These are phyloP conservation scores for Drosophila sp. DNA, from an alignment of 1,140 invertebrate genomes.

Conservation along the genomic window DNA sequence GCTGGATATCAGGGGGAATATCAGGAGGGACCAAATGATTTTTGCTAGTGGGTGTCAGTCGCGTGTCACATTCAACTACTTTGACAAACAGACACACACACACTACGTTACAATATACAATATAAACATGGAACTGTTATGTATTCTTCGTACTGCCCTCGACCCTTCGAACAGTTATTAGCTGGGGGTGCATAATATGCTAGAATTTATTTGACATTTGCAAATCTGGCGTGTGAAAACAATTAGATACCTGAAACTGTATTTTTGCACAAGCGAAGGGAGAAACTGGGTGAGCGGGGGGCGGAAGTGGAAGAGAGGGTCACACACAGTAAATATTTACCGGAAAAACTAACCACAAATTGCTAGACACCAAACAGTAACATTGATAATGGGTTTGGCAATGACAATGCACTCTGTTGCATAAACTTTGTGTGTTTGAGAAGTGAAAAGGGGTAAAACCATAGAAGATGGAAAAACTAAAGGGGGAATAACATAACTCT, in stretches of 20 bases:
- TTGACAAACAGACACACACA: constrained; percentile 3
- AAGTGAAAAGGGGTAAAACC: neutral
- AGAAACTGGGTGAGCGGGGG: neutral
- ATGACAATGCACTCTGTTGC: constrained; percentile 46
- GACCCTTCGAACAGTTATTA: neutral
- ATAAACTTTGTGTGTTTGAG: constrained; percentile 11
- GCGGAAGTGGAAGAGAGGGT: neutral
- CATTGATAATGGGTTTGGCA: constrained; percentile 45
- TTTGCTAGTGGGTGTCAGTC: constrained; percentile 56
- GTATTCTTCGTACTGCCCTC: neutral
- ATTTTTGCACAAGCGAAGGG: neutral
- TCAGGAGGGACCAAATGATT: constrained; percentile 4
- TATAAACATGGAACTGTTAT: constrained; percentile 26
- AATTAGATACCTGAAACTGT: constrained; percentile 62
- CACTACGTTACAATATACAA: neutral
- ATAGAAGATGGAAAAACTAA: neutral
- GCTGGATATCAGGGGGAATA: neutral
- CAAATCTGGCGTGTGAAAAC: constrained; percentile 75
- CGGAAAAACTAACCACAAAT: constrained; percentile 29
- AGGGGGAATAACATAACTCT: neutral
- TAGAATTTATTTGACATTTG: constrained; percentile 74
- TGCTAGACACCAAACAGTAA: constrained; percentile 25
- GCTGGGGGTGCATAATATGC: constrained; percentile 61
- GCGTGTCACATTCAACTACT: constrained; percentile 65
- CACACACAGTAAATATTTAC: constrained; percentile 13